These are phyloP conservation scores for Alaudala cheleensis DNA, from an alignment of 2,113 vertebrate species.

Conservation along the genomic window DNA sequence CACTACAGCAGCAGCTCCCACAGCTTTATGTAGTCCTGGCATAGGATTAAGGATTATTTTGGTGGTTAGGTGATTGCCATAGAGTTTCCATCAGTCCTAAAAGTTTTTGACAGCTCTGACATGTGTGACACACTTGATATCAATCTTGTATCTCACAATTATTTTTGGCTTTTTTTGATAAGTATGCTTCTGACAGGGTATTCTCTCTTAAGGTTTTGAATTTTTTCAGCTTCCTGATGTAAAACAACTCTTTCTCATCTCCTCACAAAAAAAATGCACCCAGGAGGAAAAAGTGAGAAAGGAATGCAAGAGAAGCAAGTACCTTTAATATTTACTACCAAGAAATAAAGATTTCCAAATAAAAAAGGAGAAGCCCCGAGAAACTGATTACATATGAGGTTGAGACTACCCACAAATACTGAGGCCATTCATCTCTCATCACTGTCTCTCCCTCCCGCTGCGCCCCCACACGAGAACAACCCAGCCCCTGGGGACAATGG, in stretches of 20 bases:
- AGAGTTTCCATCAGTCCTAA: neutral
- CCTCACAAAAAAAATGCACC: neutral
- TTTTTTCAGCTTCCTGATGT: neutral
- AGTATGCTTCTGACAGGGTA: neutral
- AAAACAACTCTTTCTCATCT: neutral
- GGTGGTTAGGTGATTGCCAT: neutral
- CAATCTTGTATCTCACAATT: neutral
- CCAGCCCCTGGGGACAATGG: conserved; percentile 24
- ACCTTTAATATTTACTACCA: neutral
- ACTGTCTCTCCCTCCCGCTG: neutral
- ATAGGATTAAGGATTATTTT: neutral
- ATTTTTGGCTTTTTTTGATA: neutral
- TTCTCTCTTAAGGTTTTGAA: neutral
- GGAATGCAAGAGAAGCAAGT: neutral
- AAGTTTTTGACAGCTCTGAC: neutral
- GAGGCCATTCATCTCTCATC: conserved; percentile 28
- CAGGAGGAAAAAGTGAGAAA: neutral
- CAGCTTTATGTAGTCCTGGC: neutral
- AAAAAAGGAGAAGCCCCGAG: neutral
- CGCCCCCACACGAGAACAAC: neutral
- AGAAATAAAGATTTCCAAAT: neutral
- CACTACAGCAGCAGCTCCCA: neutral
- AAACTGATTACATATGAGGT: neutral
- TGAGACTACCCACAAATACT: neutral
- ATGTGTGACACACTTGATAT: neutral